These are phyloP conservation scores for Neogobius melanostomus DNA, from an alignment of 2,113 vertebrate genomes.

Conservation along the genomic window DNA sequence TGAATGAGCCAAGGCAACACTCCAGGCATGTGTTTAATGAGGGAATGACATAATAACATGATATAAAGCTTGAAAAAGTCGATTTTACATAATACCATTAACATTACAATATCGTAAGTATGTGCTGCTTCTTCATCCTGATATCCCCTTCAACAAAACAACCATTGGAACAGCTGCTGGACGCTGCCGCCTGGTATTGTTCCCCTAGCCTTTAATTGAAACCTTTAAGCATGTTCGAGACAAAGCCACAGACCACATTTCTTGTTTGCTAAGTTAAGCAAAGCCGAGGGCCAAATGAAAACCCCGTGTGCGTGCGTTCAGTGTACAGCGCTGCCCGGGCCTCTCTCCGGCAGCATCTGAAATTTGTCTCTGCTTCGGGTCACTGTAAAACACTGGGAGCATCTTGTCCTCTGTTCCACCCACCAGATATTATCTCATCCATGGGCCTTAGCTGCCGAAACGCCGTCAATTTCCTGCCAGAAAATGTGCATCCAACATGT, in stretches of 20 bases:
- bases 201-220: slow-evolving; percentile 69
- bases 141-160: slow-evolving; percentile 32
- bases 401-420: slow-evolving; percentile 74
- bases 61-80: too few species aligned
- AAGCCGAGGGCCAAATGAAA: slow-evolving; percentile 73
- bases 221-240: slow-evolving; percentile 74
- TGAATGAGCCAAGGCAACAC: too few species aligned
- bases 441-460: slow-evolving; percentile 74
- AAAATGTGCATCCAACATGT: slow-evolving; percentile 75
- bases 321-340: slow-evolving; percentile 12
- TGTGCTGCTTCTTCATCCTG: neutral
- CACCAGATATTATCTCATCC: slow-evolving; percentile 78
- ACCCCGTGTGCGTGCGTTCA: slow-evolving; percentile 57
- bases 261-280: slow-evolving; percentile 74
- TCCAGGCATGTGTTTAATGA: too few species aligned
- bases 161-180: slow-evolving; percentile 61
- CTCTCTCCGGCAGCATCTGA: slow-evolving; percentile 54
- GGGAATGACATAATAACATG: too few species aligned
- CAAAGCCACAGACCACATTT: slow-evolving; percentile 73
- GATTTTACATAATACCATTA: too few species aligned
- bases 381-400: slow-evolving; percentile 74
- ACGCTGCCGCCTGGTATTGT: slow-evolving; percentile 59
- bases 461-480: slow-evolving; percentile 74
- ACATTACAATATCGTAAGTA: neutral
- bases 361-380: slow-evolving; percentile 70